Evolutionary conservation across 1,140 invertebrate genomes (phyloP).

Genomic region (Grapholita molesta): DNA sequence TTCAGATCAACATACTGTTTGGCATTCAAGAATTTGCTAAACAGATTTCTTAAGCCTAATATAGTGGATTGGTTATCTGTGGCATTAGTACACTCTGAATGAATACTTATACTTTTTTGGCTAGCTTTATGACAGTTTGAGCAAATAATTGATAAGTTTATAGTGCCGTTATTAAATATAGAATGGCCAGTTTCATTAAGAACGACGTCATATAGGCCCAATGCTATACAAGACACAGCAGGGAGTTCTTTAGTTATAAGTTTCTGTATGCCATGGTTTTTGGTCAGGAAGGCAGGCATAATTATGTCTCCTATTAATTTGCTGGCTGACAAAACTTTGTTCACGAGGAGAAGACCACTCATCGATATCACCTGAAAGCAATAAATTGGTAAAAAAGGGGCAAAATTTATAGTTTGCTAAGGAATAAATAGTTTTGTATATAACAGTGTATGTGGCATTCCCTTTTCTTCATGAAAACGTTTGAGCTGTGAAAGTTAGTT

Average conservation of each 20-base stretch:
- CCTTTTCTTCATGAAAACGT: no score
- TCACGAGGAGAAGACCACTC: conserved; percentile 45
- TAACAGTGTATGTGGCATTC: no score
- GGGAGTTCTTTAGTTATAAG: conserved; percentile 42
- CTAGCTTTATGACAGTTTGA: conserved; percentile 44
- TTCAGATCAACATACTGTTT: conserved; percentile 50
- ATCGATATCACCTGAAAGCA: conserved; percentile 53
- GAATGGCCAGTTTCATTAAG: conserved; percentile 37
- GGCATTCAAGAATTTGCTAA: conserved; percentile 64
- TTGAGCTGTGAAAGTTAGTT: no score
- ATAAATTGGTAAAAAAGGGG: background rate
- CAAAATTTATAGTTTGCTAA: no score
- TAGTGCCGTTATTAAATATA: conserved; percentile 39
- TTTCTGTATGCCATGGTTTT: conserved; percentile 43
- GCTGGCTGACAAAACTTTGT: conserved; percentile 47
- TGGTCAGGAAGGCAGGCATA: conserved; percentile 54
- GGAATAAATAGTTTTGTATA: no score
- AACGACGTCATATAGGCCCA: conserved; percentile 42
- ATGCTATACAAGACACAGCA: conserved; percentile 50
- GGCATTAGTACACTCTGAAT: conserved; percentile 29
- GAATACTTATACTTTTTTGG: conserved; percentile 1
- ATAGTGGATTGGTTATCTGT: conserved; percentile 34
- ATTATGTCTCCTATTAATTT: conserved; percentile 60
- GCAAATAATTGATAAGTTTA: conserved; percentile 47
- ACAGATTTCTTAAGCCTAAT: conserved; percentile 44